Base-by-base conservation (phyloP, 2,888 invertebrate species). In the Euspilapteryx auroguttella region DNA sequence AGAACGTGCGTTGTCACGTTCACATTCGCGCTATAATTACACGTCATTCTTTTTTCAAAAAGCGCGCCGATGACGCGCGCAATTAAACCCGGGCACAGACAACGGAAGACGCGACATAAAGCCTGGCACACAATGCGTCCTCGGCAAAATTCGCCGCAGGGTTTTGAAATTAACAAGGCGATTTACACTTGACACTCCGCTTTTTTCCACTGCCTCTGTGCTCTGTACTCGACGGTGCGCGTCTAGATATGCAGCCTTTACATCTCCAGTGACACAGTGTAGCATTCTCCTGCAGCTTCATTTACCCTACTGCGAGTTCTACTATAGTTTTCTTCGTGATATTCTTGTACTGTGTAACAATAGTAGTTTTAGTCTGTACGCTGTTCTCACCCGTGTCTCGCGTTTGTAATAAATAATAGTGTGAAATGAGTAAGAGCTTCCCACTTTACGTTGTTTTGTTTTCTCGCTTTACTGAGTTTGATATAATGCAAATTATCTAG, bases 1-100 rank as follows among this genome's bases (percentile, higher is more conserved):
- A 64, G 61, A 73, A 69, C 65, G 55, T 64, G 66, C 68, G 57
- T 59, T 63, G 73, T 73, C 73, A 75, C 73, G 75, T 69, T 71
- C 68, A 75, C 71, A 73, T 71, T 69, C 69, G 61, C 65, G 73
- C 71, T 68, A 71, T 73, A 73, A 75, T 75, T 75, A 73, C 73
- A 73, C 65, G 71, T 73, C 75, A 73, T 75, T 75, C 66, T 75
- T 75, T 73, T 75, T 75, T 69, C 55, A 69, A 71, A 73, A 71
- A 69, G 69, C 68, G 57, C 66, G 65, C 68, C 71, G 66, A 73
- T 73, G 73, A 75, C 73, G 71, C 65, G 69, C 63, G 64, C 73
- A 73, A 75, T 75, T 73, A 75, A 71, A 69, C 62, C 66, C 47
- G 58, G 65, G 71, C 68, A 69, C 69, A 75, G 73, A 71, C 71